Evolutionary conservation across 2,797 vertebrate species (phyloP).

Genomic region (Enteromius trimaculatus): DNA sequence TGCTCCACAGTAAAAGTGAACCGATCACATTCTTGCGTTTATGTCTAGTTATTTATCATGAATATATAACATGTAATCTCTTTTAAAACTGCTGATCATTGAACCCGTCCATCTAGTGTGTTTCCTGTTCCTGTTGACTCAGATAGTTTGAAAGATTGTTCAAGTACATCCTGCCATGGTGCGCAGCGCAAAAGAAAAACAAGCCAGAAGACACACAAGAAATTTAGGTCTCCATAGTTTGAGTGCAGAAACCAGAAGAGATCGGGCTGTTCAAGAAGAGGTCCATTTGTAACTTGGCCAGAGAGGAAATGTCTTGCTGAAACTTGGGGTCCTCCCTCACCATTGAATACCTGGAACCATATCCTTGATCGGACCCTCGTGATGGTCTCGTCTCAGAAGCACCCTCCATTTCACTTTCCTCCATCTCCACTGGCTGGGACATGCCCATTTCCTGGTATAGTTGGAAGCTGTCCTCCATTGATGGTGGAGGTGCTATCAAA

Average conservation of each 20-base stretch:
- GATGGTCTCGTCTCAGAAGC: slow-evolving; percentile 76
- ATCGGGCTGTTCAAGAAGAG: slow-evolving; percentile 61
- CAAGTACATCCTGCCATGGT: not conserved
- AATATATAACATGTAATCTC: not conserved
- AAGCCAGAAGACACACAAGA: not conserved
- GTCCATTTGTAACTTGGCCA: slow-evolving; percentile 78
- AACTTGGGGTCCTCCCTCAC: slow-evolving; percentile 69
- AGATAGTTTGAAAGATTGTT: not conserved
- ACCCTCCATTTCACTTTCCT: slow-evolving; percentile 61
- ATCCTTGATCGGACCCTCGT: slow-evolving; percentile 90
- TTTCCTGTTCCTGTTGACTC: slow-evolving; percentile 16
- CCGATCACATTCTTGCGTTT: not conserved
- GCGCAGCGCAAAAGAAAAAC: not conserved
- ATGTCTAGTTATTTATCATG: slow-evolving; percentile 12
- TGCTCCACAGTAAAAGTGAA: slow-evolving; percentile 44
- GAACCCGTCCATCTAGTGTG: not conserved
- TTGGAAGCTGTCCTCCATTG: slow-evolving; percentile 22
- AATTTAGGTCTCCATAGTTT: slow-evolving; percentile 50
- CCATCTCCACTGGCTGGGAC: slow-evolving; percentile 60
- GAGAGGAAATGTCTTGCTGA: slow-evolving; percentile 69
- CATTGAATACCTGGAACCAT: slow-evolving; percentile 80
- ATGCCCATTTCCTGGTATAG: slow-evolving; percentile 3
- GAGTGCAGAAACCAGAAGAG: slow-evolving; percentile 39
- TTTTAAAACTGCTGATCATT: not conserved
- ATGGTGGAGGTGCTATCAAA: slow-evolving; percentile 31